Evolutionary conservation across 2,113 vertebrate genomes (phyloP), one percentile per base, ranked within the genome.

Genomic region (Hippotragus niger): DNA sequence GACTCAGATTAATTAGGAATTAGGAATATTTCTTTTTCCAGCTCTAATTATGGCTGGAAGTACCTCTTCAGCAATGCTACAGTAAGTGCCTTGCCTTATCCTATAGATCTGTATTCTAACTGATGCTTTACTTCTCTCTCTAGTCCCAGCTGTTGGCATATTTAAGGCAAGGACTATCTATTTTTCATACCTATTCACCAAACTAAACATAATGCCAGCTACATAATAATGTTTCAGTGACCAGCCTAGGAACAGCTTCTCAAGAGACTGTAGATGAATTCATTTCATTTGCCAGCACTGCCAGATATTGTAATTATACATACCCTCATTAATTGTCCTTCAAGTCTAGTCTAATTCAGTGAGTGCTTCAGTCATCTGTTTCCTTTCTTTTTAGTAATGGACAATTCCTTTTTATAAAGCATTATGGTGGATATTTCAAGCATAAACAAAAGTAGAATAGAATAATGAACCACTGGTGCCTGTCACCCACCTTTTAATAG

Each of bases 301-400:
- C 74, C 81, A 91, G 74, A 64, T 12, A 45, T 7, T 82, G 21
- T 67, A 19, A 47, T 50, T 71, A 67, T 47, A 50, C 33, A n/a
- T 19, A 27, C 9, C 78, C 64, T 47, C 36, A 4, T 33, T 83
- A 29, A 33, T 29, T 50, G 57, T 64, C 45, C 86, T 86, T 86
- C 12, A 80, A 33, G 25, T 45, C 88, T 43, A 60, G 16, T 31
- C 95, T 31, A 71, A 76, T 33, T 36, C 29, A 90, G 7, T 50
- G 15, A 58, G 11, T 25, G 31, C 55, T 83, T 60, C 64, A 76
- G 8, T 33, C 52, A 90, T 62, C 36, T 33, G n/a, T 74, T 90
- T 91, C 55, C 67, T 91, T 96, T 87, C 40, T 33, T 93, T 87
- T 91, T 91, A 47, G 55, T 64, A 97, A 86, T 21, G 23, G 45